Percentiles rank a stretch among this genome's conserved stretches.
Evolutionary conservation across 1,140 invertebrate genomes (phyloP).

Genomic region (Subanguina moxae): DNA sequence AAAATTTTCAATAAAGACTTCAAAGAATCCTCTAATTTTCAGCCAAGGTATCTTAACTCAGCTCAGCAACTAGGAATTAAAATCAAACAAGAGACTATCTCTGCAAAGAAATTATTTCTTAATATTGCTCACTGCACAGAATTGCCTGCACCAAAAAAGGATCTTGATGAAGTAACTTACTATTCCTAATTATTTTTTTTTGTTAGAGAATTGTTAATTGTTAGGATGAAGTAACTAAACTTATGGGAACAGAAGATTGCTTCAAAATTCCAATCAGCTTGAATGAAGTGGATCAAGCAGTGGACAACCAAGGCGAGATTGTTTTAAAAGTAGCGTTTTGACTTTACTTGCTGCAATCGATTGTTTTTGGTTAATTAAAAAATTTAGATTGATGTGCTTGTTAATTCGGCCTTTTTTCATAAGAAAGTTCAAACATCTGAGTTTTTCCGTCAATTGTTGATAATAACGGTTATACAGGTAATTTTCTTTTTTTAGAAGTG

Average conservation of each 20-base stretch:
- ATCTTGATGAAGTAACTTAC: slow-evolving; percentile 22
- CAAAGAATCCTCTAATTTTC: neutral
- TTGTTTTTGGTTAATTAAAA: slow-evolving; percentile 2
- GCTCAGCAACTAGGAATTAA: neutral
- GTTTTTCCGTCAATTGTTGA: slow-evolving; percentile 31
- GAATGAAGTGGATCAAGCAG: slow-evolving; percentile 21
- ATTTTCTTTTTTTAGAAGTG: too few relatives aligned
- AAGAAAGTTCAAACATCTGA: slow-evolving; percentile 25
- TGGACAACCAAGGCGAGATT: slow-evolving; percentile 12
- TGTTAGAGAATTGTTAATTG: neutral
- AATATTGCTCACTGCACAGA: slow-evolving; percentile 33
- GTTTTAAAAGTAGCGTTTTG: slow-evolving; percentile 2
- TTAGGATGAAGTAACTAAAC: slow-evolving; percentile 22
- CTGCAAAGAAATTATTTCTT: slow-evolving; percentile 23
- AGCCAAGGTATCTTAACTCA: neutral
- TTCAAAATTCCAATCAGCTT: slow-evolving; percentile 31
- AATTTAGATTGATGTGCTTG: slow-evolving; percentile 28
- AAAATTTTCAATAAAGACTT: neutral
- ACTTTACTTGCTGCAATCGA: neutral
- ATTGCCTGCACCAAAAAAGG: slow-evolving; percentile 16
- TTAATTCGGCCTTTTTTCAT: slow-evolving; percentile 34
- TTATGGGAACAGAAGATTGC: slow-evolving; percentile 16
- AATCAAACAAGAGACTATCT: neutral
- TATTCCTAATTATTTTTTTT: neutral
- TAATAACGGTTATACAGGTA: too few relatives aligned